These are phyloP conservation scores for Hucho hucho DNA, from an alignment of 2,113 vertebrate genomes.

Conservation along the genomic window DNA sequence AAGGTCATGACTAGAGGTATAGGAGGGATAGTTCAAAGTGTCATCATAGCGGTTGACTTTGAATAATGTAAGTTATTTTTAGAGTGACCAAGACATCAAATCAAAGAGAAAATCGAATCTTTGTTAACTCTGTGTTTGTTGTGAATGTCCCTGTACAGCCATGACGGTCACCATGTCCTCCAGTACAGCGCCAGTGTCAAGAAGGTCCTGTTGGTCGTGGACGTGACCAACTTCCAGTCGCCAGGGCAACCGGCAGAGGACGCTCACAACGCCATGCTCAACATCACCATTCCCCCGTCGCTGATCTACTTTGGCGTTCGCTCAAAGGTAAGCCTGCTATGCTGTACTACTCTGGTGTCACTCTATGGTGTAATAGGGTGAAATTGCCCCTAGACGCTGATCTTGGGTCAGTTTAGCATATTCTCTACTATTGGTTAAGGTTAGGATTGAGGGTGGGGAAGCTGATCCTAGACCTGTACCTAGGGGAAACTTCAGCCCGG, in stretches of 20 bases:
- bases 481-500: too few species aligned
- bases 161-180: conserved; percentile 70
- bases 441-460: too few species aligned
- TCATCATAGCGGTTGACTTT: too few species aligned
- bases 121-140: neutral
- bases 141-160: conserved; percentile 45
- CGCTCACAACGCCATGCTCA: conserved; percentile 81
- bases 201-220: conserved; percentile 78
- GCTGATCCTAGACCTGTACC: too few species aligned
- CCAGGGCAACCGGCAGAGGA: conserved; percentile 77
- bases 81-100: too few species aligned
- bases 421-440: too few species aligned
- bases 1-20: too few species aligned
- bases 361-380: neutral
- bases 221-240: conserved; percentile 75
- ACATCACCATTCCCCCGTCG: conserved; percentile 69
- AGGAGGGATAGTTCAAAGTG: too few species aligned
- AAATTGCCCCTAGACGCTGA: too few species aligned
- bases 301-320: conserved; percentile 79
- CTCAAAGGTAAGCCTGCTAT: conserved; percentile 44
- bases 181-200: conserved; percentile 69
- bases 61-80: too few species aligned
- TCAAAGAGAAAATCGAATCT: neutral
- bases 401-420: too few species aligned
- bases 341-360: neutral